A percentile compares a stretch with the other conserved stretches of the same genome.
Evolutionary conservation across 2,113 vertebrate genomes (phyloP).

Genomic region (Pyrgilauda ruficollis): DNA sequence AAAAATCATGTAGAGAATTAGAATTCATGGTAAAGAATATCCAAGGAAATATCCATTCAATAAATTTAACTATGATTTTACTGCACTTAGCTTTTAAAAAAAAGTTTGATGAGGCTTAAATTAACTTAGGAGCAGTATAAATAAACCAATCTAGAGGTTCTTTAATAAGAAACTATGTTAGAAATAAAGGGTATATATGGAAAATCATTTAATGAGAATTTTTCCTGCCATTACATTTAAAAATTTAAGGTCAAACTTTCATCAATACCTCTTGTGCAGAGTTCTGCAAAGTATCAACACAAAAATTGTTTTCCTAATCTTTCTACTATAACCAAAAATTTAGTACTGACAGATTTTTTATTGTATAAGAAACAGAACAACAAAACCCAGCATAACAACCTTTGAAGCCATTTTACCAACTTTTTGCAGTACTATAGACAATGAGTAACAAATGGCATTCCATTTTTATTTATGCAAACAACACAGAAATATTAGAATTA

Average conservation of each 20-base stretch:
- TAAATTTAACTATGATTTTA: background rate
- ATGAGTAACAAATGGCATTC: background rate
- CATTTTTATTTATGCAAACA: background rate
- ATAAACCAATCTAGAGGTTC: background rate
- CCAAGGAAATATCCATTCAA: background rate
- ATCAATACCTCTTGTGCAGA: background rate
- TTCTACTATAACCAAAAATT: background rate
- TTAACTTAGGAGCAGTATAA: background rate
- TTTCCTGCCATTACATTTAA: background rate
- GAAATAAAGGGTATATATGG: background rate
- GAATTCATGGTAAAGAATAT: slow-evolving; percentile 3
- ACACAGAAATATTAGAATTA: background rate
- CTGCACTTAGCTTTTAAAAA: background rate
- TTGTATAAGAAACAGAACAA: background rate
- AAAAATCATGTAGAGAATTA: background rate
- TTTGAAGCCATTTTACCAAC: background rate
- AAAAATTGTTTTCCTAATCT: background rate
- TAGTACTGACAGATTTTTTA: background rate
- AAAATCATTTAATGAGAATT: background rate
- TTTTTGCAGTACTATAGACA: background rate
- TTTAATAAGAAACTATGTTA: slow-evolving; percentile 16
- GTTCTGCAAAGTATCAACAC: background rate
- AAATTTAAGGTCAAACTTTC: background rate
- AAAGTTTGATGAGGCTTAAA: background rate
- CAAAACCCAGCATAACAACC: background rate